A percentile compares a stretch with the other conserved stretches of the same genome.
Evolutionary conservation across 1,140 invertebrate species (phyloP).

Genomic region (Dinoponera quadriceps): DNA sequence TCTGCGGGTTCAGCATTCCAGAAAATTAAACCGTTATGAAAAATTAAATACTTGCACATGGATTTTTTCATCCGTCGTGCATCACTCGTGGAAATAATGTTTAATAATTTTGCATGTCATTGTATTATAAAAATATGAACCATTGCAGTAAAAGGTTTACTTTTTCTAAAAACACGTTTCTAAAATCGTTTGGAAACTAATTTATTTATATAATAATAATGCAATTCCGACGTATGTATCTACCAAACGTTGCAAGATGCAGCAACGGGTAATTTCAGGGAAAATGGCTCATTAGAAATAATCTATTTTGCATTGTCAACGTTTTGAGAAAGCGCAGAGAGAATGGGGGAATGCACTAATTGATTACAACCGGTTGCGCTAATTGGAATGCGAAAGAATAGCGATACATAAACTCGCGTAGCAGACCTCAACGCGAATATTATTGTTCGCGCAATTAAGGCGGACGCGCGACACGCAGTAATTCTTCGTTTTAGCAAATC

Average conservation of each 20-base stretch:
- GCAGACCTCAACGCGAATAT: background rate
- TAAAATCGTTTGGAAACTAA: background rate
- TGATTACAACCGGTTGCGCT: background rate
- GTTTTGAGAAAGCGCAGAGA: background rate
- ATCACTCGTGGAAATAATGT: background rate
- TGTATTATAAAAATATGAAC: background rate
- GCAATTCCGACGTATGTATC: too few species aligned
- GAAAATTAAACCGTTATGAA: conserved; percentile 65
- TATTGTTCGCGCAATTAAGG: conserved; percentile 60
- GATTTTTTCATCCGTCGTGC: background rate
- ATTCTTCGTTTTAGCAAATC: conserved; percentile 68
- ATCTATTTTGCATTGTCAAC: background rate
- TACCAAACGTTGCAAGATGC: background rate
- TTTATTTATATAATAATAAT: background rate
- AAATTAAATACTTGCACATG: conserved; percentile 54
- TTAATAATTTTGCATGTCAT: background rate
- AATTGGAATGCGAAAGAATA: conserved; percentile 28
- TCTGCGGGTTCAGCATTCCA: conserved; percentile 34
- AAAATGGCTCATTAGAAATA: background rate
- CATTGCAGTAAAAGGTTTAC: background rate
- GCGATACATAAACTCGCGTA: conserved; percentile 7
- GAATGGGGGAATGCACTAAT: background rate
- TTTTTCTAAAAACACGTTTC: background rate
- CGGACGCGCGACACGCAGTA: conserved; percentile 41
- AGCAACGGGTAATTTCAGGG: background rate